phyloP scores from a whole-genome alignment of 2,113 vertebrate species.

The Eonycteris spelaea region DNA sequence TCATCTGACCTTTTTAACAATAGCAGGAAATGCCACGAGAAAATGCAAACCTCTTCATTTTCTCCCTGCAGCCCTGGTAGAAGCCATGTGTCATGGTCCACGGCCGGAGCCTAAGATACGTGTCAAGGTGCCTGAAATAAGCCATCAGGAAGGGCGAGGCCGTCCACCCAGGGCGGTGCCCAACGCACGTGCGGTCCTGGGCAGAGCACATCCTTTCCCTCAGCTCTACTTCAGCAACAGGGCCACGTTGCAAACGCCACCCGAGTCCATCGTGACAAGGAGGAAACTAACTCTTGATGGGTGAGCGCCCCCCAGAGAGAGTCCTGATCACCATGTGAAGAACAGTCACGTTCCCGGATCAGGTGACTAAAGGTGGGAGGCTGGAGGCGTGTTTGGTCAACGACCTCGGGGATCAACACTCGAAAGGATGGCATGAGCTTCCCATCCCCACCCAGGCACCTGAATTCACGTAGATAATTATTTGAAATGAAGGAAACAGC shows the following conservation, averaged over 20 bases:
- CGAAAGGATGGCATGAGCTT: not conserved
- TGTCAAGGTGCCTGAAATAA: not conserved
- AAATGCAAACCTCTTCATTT: not conserved
- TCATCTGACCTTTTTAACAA: not conserved
- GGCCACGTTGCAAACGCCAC: too few species aligned
- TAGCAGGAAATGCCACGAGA: slow-evolving; percentile 15
- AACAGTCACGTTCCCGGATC: not conserved
- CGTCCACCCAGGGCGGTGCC: not conserved
- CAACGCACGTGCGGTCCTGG: fast-evolving
- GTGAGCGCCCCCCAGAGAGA: too few species aligned
- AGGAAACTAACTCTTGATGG: too few species aligned
- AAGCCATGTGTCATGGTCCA: not conserved
- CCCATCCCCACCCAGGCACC: not conserved
- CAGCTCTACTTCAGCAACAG: too few species aligned
- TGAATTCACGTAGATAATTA: too few species aligned
- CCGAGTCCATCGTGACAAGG: too few species aligned
- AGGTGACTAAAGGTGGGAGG: fast-evolving
- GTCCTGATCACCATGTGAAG: fast-evolving
- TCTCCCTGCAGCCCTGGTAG: not conserved
- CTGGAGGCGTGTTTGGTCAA: not conserved
- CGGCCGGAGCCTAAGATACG: not conserved
- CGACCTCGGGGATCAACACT: fast-evolving
- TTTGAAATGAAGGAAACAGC: not conserved
- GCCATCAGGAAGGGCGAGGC: not conserved
- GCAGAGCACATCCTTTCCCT: fast-evolving